Evolutionary conservation across 2,888 invertebrate species (phyloP), one percentile per base, ranked within the genome.

Genomic region (Drosophila antonietae): DNA sequence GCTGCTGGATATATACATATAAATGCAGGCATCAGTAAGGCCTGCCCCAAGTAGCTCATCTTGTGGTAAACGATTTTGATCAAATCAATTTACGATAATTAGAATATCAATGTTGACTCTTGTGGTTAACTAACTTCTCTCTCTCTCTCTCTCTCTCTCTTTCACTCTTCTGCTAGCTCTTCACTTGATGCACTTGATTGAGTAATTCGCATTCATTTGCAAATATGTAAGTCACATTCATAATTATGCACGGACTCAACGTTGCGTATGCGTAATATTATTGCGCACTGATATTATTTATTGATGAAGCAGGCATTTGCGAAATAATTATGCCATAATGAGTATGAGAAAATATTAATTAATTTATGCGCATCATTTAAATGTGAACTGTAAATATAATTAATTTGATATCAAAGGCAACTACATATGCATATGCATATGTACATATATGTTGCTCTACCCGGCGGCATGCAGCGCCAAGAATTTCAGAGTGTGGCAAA

Each of bases 301-400:
- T 55, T 55, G 55, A 55, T 41, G 55, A n/a, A 28, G 7, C 55
- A 39, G 43, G 31, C 47, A 47, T 39, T 37, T 37, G 12, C 31
- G 28, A 28, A 18, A 41, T 55, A 55, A 55, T 41, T 28, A 47
- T 47, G 58, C 28, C 58, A 39, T 59, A 49, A 59, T 31, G 39
- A 39, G 31, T 41, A 15, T 10, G 31, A 37, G 58, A 4, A 58
- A 58, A 58, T 18, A 58, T 28, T 15, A 59, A 51, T 35, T 37
- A 52, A 44, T 63, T 75, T 47, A 61, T 73, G 52, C 37, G 58
- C 55, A 35, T 59, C 62, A 69, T 46, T 66, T 15, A 62, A 66
- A 51, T 62, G 55, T n/a, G 44, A 65, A 72, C 31, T n/a, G 33
- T n/a, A 46, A 57, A 61, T 43, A 49, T 31, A 49, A 37, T 58